Base-by-base conservation (phyloP, 2,888 invertebrate species). In the Noctua janthina region DNA sequence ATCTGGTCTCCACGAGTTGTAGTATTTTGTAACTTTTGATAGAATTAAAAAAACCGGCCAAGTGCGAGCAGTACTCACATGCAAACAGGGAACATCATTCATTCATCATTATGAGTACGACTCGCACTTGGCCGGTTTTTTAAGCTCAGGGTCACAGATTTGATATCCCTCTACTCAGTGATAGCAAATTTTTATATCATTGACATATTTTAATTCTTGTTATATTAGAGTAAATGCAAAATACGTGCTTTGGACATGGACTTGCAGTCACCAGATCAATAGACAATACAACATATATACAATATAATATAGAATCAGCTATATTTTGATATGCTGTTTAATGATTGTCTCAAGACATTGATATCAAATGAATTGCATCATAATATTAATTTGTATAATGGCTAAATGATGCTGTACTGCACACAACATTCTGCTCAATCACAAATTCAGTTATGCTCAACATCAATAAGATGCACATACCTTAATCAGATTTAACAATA, bases 401-500 rank as follows among this genome's bases (percentile, higher is more conserved):
- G 15, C 5, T 35, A 51, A 81, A 62, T 17, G 29, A 49, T 7
- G 11, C 39, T 2, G 1, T 13, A 49, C 13, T 35, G 20, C 46
- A 43, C 51, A 71, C 35, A 39, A 54, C 15, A 72, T 73, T 46
- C 23, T 49, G n/a, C 64, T 64, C 20, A 59, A 49, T 70, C 49
- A 59, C n/a, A 35, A 64, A 54, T 46, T 35, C 51, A 54, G 59
- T 69, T n/a, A 56, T 69, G 29, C 59, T 66, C 76, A 76, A 76
- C 76, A 76, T 69, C 62, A 69, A 83, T 35, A 76, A 69, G 59
- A 68, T 68, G n/a, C 62, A 76, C 59, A 77, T 64, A 49, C 29
- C 69, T 56, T 49, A 29, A 83, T 69, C 69, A 15, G 62, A n/a
- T 69, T 69, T 78, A 69, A 68, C 56, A 82, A 81, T 68, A 68